A percentile compares a stretch with the other conserved stretches of the same genome.
Evolutionary conservation across 2,113 vertebrate species (phyloP).

Genomic region (Poecile atricapillus): DNA sequence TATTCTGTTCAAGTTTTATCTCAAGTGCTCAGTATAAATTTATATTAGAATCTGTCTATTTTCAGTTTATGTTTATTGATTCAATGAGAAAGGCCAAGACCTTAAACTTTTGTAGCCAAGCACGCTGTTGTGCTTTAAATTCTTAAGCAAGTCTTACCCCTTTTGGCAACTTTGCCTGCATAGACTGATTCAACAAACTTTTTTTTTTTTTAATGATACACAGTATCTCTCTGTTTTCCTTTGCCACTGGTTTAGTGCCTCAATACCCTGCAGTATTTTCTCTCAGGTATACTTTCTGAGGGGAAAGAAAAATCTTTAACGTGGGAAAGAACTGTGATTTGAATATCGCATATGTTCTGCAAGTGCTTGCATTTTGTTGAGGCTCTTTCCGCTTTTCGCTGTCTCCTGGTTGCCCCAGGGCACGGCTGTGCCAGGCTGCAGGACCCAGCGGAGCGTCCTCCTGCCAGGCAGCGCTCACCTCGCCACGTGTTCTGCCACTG

Average conservation of each 20-base stretch:
- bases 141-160: neutral
- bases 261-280: neutral
- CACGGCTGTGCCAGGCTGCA: neutral
- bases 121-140: neutral
- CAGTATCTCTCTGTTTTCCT: neutral
- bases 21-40: neutral
- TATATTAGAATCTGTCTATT: neutral
- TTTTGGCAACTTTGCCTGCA: neutral
- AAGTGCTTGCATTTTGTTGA: neutral
- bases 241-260: neutral
- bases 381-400: neutral
- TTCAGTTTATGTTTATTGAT: neutral
- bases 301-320: neutral
- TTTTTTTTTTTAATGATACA: neutral
- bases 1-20: neutral
- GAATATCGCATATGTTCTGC: neutral
- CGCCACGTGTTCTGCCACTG: neutral
- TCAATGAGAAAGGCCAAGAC: neutral
- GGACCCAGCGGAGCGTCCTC: neutral
- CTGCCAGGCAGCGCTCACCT: neutral
- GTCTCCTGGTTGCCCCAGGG: neutral
- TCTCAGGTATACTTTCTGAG: neutral
- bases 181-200: neutral
- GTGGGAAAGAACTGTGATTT: neutral
- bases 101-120: neutral